Base-by-base conservation (phyloP, 2,888 invertebrate genomes). In the Pandemis corylana region DNA sequence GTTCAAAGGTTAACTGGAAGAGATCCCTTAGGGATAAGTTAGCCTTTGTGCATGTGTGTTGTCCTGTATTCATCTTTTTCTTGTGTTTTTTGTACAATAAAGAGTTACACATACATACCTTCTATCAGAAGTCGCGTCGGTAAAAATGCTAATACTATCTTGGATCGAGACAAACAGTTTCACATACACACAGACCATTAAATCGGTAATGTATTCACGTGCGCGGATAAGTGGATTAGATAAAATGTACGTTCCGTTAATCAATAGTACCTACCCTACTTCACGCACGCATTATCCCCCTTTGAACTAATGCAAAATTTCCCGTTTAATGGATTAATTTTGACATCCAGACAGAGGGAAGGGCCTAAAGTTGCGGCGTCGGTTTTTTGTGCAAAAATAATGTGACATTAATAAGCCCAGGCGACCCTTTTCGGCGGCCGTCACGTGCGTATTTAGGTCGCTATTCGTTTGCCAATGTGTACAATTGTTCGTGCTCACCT, bases 371-470 rank as follows among this genome's bases (percentile, higher is more conserved):
- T 90, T 89, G 59, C 28, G 20, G 83, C 79, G 81, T 78, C 76
- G 83, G 82, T 84, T 88, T 90, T 86, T 83, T 84, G 84, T 84
- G 82, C 83, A 78, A 85, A 87, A 87, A 88, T 89, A 90, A 90
- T 89, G 86, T 87, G 87, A 89, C 90, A 87, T 90, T 89, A 89
- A 90, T 89, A 87, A 90, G 89, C 87, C 87, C 84, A 85, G 83
- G 84, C 85, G 84, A 85, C 79, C 86, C 85, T 85, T 87, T 87
- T 85, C 84, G 80, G 80, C 83, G 83, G 82, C 85, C 86, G 86
- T 87, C 87, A 86, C 84, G 85, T 76, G 36, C 56, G 53, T 85
- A 85, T 88, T 85, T 83, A 80, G 88, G 87, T 85, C 85, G 81
- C 82, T 80, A 79, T 82, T 83, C 83, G 81, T 81, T 82, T 84